phyloP scores from a whole-genome alignment of 92 coral and sea anemone species.

The Galaxea fascicularis region DNA sequence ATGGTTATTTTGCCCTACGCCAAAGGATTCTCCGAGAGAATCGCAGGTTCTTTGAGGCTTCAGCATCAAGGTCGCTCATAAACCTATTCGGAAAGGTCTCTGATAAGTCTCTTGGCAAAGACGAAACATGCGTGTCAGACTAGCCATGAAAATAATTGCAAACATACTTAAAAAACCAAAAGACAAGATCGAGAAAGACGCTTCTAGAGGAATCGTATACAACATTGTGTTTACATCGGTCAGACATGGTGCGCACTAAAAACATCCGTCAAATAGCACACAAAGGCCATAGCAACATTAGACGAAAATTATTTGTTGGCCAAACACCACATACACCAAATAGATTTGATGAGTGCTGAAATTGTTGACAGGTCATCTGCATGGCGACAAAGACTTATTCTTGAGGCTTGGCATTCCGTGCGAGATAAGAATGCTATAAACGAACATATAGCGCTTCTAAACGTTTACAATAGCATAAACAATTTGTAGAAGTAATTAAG shows the following conservation, averaged over 20 bases:
- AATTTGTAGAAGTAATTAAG: too few species aligned
- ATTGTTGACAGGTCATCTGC: constrained; percentile 38
- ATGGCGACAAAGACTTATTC: constrained; percentile 44
- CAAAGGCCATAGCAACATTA: constrained; percentile 18
- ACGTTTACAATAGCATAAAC: too few species aligned
- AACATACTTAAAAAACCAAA: constrained; percentile 44
- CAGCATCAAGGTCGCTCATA: constrained; percentile 41
- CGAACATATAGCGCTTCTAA: constrained; percentile 28
- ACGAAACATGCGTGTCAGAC: too few species aligned
- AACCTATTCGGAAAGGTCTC: too few species aligned
- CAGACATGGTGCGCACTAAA: constrained; percentile 22
- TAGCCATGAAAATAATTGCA: constrained; percentile 23
- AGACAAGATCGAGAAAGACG: constrained; percentile 27
- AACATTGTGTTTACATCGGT: constrained; percentile 26
- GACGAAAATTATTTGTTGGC: constrained; percentile 42
- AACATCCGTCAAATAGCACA: constrained; percentile 20
- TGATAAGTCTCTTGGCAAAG: too few species aligned
- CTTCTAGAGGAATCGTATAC: constrained; percentile 27
- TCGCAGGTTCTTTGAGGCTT: constrained; percentile 28
- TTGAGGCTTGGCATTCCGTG: constrained; percentile 52
- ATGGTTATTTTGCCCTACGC: constrained; percentile 42
- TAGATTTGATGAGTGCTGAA: constrained; percentile 22
- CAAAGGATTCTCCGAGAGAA: constrained; percentile 35
- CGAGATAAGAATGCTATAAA: constrained; percentile 42
- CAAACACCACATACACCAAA: constrained; percentile 36